Base-by-base conservation (phyloP, 30 jellyfish, hydroid and myxozoan species). In the Mastigias papua region DNA sequence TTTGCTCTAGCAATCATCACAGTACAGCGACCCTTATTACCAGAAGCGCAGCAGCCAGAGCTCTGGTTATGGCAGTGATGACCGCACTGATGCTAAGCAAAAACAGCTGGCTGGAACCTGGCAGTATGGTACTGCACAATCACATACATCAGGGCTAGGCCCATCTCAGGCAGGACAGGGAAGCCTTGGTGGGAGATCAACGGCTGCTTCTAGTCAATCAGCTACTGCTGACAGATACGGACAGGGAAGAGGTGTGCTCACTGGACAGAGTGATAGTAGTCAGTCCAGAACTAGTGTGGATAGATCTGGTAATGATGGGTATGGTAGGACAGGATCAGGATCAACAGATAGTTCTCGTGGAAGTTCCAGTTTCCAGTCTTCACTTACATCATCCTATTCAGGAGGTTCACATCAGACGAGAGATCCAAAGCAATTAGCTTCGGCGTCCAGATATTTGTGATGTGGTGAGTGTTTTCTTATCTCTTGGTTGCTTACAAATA, bases 21-120 rank as follows among this genome's bases (percentile, higher is more conserved):
- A 60, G 49, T 78, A 78, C 64, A 37, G 58, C 29, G 89, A 78
- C 21, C 76, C 89, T 0, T 78, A 78, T 29, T 37, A 78, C 54
- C 26, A 63, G 68, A 23, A 35, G 61, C 23, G 76, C 48, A 37
- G 63, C 67, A 35, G 46, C 33, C 79, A 28, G 8, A 20, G 79
- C 20, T 34, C 27, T 13, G 79, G 78, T 11, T 78, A 57, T 58
- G 68, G 46, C 49, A 13, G 63, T 33, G 27, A 33, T 50, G 69
- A 73, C 22, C 42, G 49, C n/a, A 21, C 84, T 16, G 26, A 51
- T 19, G 35, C 79, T 15, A 51, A 22, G 33, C 57, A 69, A 13
- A 46, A 63, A 63, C 50, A 35, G 62, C 22, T 30, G 3, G 50
- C n/a, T n/a, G n/a, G n/a, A n/a, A n/a, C 25, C 25, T 69, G 81